Evolutionary conservation across 2,797 vertebrate species (phyloP), one percentile per base, ranked within the genome.

Genomic region (Synanceia verrucosa): DNA sequence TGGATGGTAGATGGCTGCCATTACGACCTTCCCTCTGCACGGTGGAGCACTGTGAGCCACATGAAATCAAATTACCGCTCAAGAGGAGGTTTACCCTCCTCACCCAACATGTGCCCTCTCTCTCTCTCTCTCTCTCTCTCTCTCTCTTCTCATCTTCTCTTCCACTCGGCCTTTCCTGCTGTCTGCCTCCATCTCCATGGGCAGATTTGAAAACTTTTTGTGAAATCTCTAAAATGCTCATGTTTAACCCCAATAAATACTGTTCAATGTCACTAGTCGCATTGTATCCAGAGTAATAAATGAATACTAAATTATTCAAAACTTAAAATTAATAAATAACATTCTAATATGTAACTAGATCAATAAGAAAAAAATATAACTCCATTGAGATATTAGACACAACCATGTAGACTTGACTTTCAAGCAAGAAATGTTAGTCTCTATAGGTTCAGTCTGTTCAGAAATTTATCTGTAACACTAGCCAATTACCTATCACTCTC

Each of bases 41-140:
- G 51, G 70, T 65, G 19, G 78, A 79, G 88, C 76, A 76, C 84
- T 84, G 80, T 36, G 79, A 91, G 86, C 85, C 82, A 88, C 77
- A 78, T 73, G 81, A 92, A 92, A 93, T 92, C 80, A 90, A 93
- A 93, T 91, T 91, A 92, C 81, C 18, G 65, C 88, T 82, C 78
- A 43, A 85, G 80, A 91, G 78, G 80, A 82, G 78, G 72, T 73
- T 86, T 46, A 14, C 75, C 83, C 64, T 70, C 67, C 66, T 78
- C 71, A 63, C 61, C 71, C n/a, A 4, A 57, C 63, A 50, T 69
- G 23, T 52, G 61, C 52, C 48, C 52, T 4, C 8, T 58, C 19
- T 74, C 72, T 51, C 59, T 19, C 53, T 47, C 41, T 52, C 53
- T 21, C 21, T 18, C 48, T 51, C 63, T 69, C 50, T 23, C 44